Conservation (phyloP, 2,113 vertebrate species). For the Panthera tigris region DNA sequence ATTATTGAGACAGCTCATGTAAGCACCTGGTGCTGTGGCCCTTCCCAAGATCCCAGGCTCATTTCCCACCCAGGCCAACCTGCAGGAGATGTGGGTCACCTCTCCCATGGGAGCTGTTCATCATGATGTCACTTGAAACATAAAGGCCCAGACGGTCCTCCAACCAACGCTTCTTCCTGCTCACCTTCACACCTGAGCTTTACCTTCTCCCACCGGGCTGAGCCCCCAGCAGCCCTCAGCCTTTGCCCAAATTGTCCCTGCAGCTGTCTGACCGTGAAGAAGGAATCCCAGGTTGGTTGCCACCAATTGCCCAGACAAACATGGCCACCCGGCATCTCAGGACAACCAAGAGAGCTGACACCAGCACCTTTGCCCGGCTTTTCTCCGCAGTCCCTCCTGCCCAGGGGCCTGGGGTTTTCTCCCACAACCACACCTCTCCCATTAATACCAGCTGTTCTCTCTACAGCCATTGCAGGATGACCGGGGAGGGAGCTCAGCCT, state of each 20-base stretch:
- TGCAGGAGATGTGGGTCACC: not conserved
- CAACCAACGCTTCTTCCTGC: not conserved
- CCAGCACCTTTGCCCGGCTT: not conserved
- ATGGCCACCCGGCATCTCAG: not conserved
- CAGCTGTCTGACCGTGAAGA: not conserved
- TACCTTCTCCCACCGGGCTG: not conserved
- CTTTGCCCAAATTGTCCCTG: not conserved
- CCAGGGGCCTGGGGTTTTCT: not conserved
- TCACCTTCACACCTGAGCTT: not conserved
- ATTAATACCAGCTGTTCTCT: conserved; percentile 35
- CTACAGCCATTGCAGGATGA: not conserved
- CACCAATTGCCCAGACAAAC: not conserved
- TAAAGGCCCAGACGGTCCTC: not conserved
- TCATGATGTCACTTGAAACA: not conserved
- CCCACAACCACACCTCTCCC: conserved; percentile 44
- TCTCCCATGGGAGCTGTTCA: not conserved
- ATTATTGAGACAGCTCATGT: not conserved
- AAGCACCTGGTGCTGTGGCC: not conserved
- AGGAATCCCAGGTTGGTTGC: not conserved
- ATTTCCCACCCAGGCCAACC: not conserved
- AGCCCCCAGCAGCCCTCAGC: not conserved
- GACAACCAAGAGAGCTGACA: accelerated
- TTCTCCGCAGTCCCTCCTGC: not conserved
- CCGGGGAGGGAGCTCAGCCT: not conserved
- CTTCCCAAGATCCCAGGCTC: not conserved